Evolutionary conservation across 1,140 invertebrate species (phyloP).

Genomic region (Drosophila hydei): DNA sequence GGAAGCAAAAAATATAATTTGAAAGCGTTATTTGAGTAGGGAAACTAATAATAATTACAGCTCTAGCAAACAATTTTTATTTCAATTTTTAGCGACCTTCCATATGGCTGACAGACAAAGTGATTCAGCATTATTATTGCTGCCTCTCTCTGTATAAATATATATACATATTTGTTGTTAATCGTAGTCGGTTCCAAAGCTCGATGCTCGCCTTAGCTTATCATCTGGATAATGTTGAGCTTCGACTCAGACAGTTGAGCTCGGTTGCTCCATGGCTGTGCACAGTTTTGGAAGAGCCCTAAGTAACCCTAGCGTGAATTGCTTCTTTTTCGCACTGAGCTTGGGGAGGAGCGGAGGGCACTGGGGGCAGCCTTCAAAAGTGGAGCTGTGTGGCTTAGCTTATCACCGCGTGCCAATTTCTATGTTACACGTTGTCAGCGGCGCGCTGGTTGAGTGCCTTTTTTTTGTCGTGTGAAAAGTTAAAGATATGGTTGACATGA

Average conservation of each 20-base stretch:
- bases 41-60: slow-evolving; percentile 20
- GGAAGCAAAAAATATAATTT: not conserved
- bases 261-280: not conserved
- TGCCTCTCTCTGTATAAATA: not conserved
- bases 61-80: not conserved
- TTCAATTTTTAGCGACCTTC: slow-evolving; percentile 6
- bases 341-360: not conserved
- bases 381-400: slow-evolving; percentile 12
- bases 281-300: not conserved
- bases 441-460: too few relatives aligned
- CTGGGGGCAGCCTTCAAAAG: slow-evolving; percentile 9
- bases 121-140: slow-evolving; percentile 1
- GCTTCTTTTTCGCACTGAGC: too few relatives aligned
- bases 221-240: not conserved
- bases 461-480: too few relatives aligned
- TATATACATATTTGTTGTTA: not conserved
- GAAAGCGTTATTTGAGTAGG: slow-evolving; percentile 12
- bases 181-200: not conserved
- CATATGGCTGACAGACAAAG: not conserved
- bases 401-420: slow-evolving; percentile 41
- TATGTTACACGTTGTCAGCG: slow-evolving; percentile 10
- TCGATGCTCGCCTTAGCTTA: slow-evolving; percentile 8
- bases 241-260: not conserved
- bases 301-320: too few relatives aligned
- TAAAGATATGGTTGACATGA: slow-evolving; percentile 30